These are phyloP conservation scores for Cosmia trapezina DNA, from an alignment of 2,888 invertebrate species.

Conservation along the genomic window DNA sequence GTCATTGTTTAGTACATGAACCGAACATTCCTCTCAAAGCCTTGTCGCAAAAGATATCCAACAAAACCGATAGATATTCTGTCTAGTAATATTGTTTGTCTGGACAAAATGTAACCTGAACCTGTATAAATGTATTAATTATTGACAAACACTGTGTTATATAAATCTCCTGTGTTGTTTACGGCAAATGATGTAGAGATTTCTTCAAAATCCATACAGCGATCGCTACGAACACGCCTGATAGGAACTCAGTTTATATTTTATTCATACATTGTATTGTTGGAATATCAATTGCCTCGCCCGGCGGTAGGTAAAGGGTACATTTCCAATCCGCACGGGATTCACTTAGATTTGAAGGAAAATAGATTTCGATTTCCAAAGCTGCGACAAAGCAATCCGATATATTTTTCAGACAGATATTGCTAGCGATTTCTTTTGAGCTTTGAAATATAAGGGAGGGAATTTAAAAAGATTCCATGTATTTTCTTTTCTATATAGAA, in stretches of 20 bases:
- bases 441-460: conserved; percentile 90
- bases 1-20: conserved; percentile 55
- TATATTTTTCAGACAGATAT: conserved; percentile 91
- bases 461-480: conserved; percentile 84
- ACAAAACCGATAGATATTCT: conserved; percentile 21
- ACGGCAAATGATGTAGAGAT: conserved; percentile 74
- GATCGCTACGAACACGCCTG: conserved; percentile 85
- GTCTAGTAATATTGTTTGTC: conserved; percentile 39
- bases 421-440: conserved; percentile 91
- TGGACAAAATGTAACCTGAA: conserved; percentile 13
- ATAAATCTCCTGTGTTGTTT: conserved; percentile 49
- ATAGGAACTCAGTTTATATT: conserved; percentile 90
- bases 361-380: conserved; percentile 91
- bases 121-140: conserved; percentile 36
- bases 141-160: conserved; percentile 39
- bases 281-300: conserved; percentile 91
- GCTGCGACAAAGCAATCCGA: conserved; percentile 91
- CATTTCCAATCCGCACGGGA: conserved; percentile 91
- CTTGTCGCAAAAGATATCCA: conserved; percentile 40
- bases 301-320: conserved; percentile 91
- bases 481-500: conserved; percentile 79
- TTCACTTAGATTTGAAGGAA: conserved; percentile 91
- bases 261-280: conserved; percentile 91
- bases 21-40: conserved; percentile 39
- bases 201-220: conserved; percentile 82